Evolutionary conservation across 1,140 invertebrate genomes (phyloP).

Genomic region (Euglossa dilemma): DNA sequence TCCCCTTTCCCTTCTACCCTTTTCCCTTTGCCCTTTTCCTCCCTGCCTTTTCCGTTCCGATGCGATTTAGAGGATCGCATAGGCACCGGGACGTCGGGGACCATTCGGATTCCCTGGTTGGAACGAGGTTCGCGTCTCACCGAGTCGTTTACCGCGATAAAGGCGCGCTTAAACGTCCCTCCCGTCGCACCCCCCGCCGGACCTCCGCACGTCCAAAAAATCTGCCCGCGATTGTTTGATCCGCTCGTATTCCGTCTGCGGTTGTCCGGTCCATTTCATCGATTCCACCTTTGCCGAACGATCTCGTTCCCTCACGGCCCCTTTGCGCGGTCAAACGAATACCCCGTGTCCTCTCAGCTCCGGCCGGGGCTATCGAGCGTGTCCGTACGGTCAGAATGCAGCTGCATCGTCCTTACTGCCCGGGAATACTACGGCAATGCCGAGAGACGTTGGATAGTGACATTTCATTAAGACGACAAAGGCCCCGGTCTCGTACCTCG

Average conservation of each 20-base stretch:
- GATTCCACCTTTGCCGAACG: slow-evolving; percentile 21
- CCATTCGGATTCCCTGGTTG: background rate
- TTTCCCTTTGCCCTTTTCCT: no score
- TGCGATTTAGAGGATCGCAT: background rate
- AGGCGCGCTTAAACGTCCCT: background rate
- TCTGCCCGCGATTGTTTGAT: slow-evolving; percentile 36
- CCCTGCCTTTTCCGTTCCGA: background rate
- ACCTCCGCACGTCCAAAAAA: slow-evolving; percentile 8
- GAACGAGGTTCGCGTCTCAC: background rate
- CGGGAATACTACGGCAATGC: slow-evolving; percentile 21
- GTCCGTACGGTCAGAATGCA: slow-evolving; percentile 50
- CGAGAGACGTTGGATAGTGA: slow-evolving; percentile 57
- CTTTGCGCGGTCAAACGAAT: slow-evolving; percentile 41
- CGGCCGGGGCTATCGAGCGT: slow-evolving; percentile 40
- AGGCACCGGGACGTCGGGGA: background rate
- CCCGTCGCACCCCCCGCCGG: background rate
- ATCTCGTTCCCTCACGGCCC: no score
- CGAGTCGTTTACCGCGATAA: slow-evolving; percentile 7
- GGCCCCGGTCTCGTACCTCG: slow-evolving; percentile 20
- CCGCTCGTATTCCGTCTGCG: slow-evolving; percentile 32
- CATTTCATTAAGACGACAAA: slow-evolving; percentile 72
- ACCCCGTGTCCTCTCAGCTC: slow-evolving; percentile 36
- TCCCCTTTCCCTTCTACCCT: no score
- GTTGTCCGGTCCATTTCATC: slow-evolving; percentile 33
- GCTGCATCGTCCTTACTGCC: slow-evolving; percentile 43